A percentile compares a stretch with the other conserved stretches of the same genome.
Conservation (phyloP, 2,113 vertebrate species). For the Theristicus caerulescens region DNA sequence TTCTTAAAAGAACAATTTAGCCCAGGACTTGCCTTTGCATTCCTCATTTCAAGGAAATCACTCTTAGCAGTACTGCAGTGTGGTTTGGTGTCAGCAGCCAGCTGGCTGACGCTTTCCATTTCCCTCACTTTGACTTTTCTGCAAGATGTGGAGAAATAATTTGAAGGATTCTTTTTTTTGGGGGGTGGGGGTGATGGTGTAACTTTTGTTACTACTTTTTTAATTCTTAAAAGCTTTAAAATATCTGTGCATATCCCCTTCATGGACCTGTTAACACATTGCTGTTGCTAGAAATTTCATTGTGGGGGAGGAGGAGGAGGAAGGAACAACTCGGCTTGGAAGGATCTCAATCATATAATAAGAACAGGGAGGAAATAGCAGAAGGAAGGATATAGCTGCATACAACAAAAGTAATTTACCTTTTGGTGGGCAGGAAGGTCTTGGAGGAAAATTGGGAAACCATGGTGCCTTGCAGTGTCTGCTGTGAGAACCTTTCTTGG, state of each 20-base stretch:
- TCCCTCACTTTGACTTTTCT: not conserved
- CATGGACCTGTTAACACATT: not conserved
- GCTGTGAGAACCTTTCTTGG: not conserved
- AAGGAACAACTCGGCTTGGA: not conserved
- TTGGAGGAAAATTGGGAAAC: not conserved
- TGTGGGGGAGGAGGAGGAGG: not conserved
- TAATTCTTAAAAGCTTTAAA: not conserved
- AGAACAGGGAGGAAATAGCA: not conserved
- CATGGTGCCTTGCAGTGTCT: not conserved
- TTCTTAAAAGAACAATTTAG: not conserved
- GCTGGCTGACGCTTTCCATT: not conserved
- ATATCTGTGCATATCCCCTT: not conserved
- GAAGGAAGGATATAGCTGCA: not conserved
- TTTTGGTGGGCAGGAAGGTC: not conserved
- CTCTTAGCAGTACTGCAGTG: not conserved
- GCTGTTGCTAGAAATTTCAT: not conserved
- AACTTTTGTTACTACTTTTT: not conserved
- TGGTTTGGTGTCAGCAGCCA: not conserved
- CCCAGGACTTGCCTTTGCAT: not conserved
- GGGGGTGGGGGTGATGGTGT: rapidly evolving
- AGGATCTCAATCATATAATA: not conserved
- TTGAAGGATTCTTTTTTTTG: not conserved
- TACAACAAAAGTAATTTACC: not conserved
- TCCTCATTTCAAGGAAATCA: not conserved
- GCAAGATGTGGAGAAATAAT: not conserved